Evolutionary conservation across 2,888 invertebrate genomes (phyloP), one percentile per base, ranked within the genome.

Genomic region (Rhorus exstirpatorius): DNA sequence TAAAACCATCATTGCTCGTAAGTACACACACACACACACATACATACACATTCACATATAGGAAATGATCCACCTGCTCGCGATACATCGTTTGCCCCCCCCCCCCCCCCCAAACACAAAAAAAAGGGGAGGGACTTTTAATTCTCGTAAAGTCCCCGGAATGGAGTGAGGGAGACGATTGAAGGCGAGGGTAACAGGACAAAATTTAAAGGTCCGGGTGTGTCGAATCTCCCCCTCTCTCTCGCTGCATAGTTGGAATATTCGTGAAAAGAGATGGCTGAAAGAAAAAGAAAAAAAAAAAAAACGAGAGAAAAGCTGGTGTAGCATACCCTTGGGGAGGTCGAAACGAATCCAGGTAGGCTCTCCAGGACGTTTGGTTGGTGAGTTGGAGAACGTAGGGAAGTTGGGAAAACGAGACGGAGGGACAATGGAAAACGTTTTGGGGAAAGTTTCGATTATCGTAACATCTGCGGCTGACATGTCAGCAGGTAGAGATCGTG

Each of bases 201-300:
- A 12, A 60, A 76, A 24, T 67, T 72, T 68, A 76, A 76, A 68
- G 76, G 76, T 68, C 67, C 44, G 35, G n/a, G 17, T 12, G n/a
- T 60, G 41, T n/a, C n/a, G n/a, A n/a, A n/a, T n/a, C n/a, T n/a
- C n/a, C n/a, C n/a, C n/a, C n/a, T 49, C 44, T 44, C 58, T 76
- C 76, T 67, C 67, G 67, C 76, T 60, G 76, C 76, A 68, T 76
- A 76, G 76, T 76, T 76, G 46, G n/a, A 76, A 76, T 68, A 76
- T 58, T 76, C 76, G 35, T 76, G 21, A 44, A 35, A 35, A 24
- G 12, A 24, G 46, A 71, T 10, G 31, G 55, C 44, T 49, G 41
- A 55, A 14, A 26, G 24, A n/a, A n/a, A n/a, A n/a, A n/a, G n/a
- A n/a, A n/a, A n/a, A n/a, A n/a, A n/a, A n/a, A n/a, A n/a, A 55